Evolutionary conservation across 2,797 vertebrate genomes (phyloP), one percentile per base, ranked within the genome.

Genomic region (Halcyon smyrnensis): DNA sequence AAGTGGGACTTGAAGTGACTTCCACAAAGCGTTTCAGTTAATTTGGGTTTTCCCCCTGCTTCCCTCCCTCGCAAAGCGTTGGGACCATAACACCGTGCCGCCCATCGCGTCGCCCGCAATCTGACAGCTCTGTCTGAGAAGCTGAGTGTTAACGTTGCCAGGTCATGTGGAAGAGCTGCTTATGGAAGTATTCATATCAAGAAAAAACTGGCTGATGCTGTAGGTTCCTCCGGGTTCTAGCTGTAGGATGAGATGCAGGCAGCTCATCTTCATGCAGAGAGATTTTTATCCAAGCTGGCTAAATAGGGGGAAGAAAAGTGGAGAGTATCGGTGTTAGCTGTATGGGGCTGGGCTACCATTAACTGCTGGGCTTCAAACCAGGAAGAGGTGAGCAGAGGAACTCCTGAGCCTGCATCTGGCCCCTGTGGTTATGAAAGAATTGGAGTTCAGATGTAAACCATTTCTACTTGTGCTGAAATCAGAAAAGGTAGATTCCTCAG

Each of bases 81-180:
- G 70, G n/a, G 65, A 15, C 69, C 56, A 0, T 46, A 62, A 15
- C 41, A 12, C 25, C 4, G 1, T 30, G 64, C 13, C 39, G 30
- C 37, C 73, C 14, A 0, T 48, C 20, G 0, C 48, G 2, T 36
- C 45, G 75, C n/a, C 48, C 1, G 1, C 3, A 0, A 11, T 6
- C 46, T 36, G 32, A n/a, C 30, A 39, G 70, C 80, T 81, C 54
- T 43, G 25, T 34, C 56, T 84, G 77, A 36, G 67, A 39, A 59
- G 76, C 39, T 32, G 46, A 45, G 71, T 6, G 12, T 56, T 46
- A n/a, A 36, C 20, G 1, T 34, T 57, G n/a, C 32, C 89, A 82
- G 50, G 67, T 5, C 8, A 2, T 8, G 51, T 43, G 57, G 80
- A 63, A 56, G 86, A 71, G 48, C 73, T 90, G 69, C 73, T 75